Evolutionary conservation across 2,113 vertebrate genomes (phyloP), one percentile per base, ranked within the genome.

Genomic region (Psophia crepitans): DNA sequence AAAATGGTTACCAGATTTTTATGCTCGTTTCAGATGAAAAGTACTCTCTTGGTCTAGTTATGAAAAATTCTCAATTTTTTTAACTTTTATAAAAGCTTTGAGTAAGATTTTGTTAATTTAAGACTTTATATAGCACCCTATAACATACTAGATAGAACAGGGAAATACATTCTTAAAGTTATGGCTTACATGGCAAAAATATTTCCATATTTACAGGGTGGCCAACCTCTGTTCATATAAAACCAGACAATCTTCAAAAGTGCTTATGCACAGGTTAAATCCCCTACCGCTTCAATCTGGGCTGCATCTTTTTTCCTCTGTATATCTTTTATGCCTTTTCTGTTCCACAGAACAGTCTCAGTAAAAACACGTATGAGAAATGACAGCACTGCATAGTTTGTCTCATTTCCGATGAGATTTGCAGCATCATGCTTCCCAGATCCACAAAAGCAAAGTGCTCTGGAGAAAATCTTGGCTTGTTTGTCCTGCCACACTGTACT

Each of bases 101-200:
- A 15, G 8, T 60, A 39, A 81, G 14, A 35, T 60, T 87, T 82
- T 49, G 3, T 32, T 80, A 9, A 44, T 75, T 48, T 58, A 71
- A 35, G 14, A 22, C 9, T 41, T 46, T 79, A 75, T 51, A 51
- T 4, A 46, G 30, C 14, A 8, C 35, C n/a, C 32, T 64, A 2
- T 44, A 61, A 83, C 12, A 74, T 20, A 6, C 6, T 65, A 48
- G 16, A 9, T 51, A 68, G 6, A 48, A 64, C 7, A 24, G 6
- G 8, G 9, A 61, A 87, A 66, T 12, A 46, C 1, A 6, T 23
- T 56, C 46, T 49, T 19, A 1, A 81, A 75, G 51, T 24, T n/a
- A 81, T 2, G 7, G 18, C 15, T 74, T 39, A 49, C 5, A 17
- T 0, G 1, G 51, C 14, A 14, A 48, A 35, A n/a, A n/a, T n/a